phyloP scores from a whole-genome alignment of 2,888 invertebrate species.

The Pammene aurita region DNA sequence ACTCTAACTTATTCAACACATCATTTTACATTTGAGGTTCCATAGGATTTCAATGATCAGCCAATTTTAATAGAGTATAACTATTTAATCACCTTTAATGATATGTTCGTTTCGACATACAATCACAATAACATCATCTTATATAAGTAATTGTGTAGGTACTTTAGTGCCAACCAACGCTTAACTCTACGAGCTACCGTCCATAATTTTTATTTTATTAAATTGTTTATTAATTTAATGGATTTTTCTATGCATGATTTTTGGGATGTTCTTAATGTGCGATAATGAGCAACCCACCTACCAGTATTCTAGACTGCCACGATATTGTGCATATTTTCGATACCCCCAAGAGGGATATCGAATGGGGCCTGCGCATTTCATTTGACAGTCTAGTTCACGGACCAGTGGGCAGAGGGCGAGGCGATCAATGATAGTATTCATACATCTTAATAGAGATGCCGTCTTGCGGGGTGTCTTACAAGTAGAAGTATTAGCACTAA shows the following conservation, averaged over 20 bases:
- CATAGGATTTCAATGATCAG: slow-evolving; percentile 49
- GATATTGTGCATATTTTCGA: not conserved
- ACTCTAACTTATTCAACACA: slow-evolving; percentile 6
- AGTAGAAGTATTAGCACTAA: too few species aligned
- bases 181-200: slow-evolving; percentile 23
- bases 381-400: slow-evolving; percentile 3
- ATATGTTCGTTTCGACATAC: slow-evolving; percentile 69
- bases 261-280: slow-evolving; percentile 2
- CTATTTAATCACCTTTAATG: slow-evolving; percentile 67
- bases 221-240: not conserved
- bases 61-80: slow-evolving; percentile 53
- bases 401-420: not conserved
- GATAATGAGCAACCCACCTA: slow-evolving; percentile 2
- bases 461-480: not conserved
- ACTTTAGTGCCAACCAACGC: slow-evolving; percentile 40
- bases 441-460: not conserved
- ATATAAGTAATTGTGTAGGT: slow-evolving; percentile 47
- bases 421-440: not conserved
- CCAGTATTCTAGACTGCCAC: not conserved
- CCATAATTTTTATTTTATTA: not conserved
- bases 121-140: slow-evolving; percentile 64
- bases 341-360: not conserved
- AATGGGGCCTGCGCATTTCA: not conserved
- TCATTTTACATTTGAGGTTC: slow-evolving; percentile 20
- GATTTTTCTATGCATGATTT: not conserved